Base-by-base conservation (phyloP, 2,888 invertebrate species). In the Scotopteryx bipunctaria region DNA sequence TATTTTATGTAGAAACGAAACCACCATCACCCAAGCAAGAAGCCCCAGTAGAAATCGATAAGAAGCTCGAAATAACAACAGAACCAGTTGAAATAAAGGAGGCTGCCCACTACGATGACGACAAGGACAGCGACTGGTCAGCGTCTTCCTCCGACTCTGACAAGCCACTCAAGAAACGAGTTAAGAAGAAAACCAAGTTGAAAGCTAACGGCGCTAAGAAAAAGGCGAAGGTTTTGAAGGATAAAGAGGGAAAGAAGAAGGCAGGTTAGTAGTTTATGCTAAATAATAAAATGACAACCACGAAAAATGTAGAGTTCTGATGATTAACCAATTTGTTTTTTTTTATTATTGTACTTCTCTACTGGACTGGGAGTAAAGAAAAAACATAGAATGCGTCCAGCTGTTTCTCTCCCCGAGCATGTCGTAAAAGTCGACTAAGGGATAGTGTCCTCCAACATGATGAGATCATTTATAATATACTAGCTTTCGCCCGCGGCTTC, bases 111-210 rank as follows among this genome's bases (percentile, higher is more conserved):
- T n/a, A 59, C 2, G 61, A 61, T 4, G 61, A 59, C 9, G 63
- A 53, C 8, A 72, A 68, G 0, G 71, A 68, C 4, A 77, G 76
- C 25, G 81, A 81, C 25, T 81, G 76, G 59, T 78, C 81, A 0
- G 76, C 74, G 0, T 82, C 83, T 0, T 77, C 81, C 0, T 86
- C 86, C 0, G 81, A 86, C 58, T 87, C 86, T 0, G 86, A 87
- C 47, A 86, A 84, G 40, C 87, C 88, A 0, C 78, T 87, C 25
- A 81, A 81, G 55, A 55, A 66, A 9, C 75, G 66, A 43, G 64
- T 53, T 21, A 71, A 67, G 48, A 57, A 61, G 25, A 33, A 21
- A 33, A 42, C 17, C 16, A 55, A 37, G 36, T 25, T 4, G 0
- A 52, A 52, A 32, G 6, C 36, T 5, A 61, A 47, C 6, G 55